These are phyloP conservation scores for Ischnura elegans DNA, from an alignment of 2,888 invertebrate species.

Conservation along the genomic window DNA sequence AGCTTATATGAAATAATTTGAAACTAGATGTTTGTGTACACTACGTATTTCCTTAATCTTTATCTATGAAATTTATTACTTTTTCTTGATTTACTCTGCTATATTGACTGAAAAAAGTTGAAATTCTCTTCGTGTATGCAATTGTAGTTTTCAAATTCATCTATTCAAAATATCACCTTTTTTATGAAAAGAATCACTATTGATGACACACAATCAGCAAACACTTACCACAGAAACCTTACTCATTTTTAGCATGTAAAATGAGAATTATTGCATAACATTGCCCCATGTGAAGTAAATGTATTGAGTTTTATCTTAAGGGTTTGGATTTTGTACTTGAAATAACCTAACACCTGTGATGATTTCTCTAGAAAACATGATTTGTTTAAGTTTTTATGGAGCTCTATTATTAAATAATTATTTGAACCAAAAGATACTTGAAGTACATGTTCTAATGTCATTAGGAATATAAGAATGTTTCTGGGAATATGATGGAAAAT, in stretches of 20 bases:
- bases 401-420: neutral
- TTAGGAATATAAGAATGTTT: neutral
- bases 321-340: neutral
- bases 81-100: neutral
- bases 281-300: neutral
- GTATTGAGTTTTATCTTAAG: neutral
- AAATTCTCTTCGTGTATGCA: neutral
- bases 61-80: neutral
- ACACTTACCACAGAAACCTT: neutral
- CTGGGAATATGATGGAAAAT: neutral
- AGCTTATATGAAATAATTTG: neutral
- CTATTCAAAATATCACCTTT: neutral
- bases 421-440: neutral
- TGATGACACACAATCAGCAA: neutral
- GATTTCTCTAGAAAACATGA: neutral
- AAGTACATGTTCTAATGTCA: neutral
- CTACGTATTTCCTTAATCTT: neutral
- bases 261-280: neutral
- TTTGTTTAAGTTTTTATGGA: no score
- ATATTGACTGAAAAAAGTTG: neutral
- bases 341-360: neutral
- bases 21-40: neutral
- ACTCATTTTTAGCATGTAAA: slow-evolving; percentile 31
- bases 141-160: neutral
- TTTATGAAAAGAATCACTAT: neutral